Percentiles rank a stretch among this genome's conserved stretches.
phyloP scores from a whole-genome alignment of 1,140 invertebrate species.

The Calephelis nemesis region DNA sequence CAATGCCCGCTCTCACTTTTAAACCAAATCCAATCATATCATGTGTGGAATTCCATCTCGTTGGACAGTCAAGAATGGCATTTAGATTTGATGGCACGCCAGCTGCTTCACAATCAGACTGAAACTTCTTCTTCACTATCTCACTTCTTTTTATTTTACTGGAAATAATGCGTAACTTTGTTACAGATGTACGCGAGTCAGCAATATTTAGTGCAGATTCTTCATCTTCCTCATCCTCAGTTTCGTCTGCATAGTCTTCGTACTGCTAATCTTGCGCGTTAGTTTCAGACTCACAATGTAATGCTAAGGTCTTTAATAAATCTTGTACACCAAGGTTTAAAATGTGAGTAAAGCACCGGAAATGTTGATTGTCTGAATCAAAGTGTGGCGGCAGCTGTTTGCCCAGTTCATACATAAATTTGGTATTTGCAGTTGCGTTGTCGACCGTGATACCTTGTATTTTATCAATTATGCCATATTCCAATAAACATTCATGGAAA shows the following conservation, averaged over 20 bases:
- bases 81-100: conserved; percentile 21
- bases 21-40: conserved; percentile 22
- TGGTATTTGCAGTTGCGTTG: conserved; percentile 28
- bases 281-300: conserved; percentile 19
- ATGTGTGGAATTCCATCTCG: conserved; percentile 23
- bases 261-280: conserved; percentile 20
- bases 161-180: conserved; percentile 41
- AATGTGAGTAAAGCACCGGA: conserved; percentile 28
- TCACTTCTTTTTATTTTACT: conserved; percentile 48
- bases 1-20: conserved; percentile 31
- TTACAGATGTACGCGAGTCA: conserved; percentile 42
- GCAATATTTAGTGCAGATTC: conserved; percentile 21
- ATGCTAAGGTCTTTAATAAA: conserved; percentile 30
- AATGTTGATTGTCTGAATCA: conserved; percentile 28
- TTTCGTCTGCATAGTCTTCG: conserved; percentile 20
- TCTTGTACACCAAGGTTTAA: conserved; percentile 28
- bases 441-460: conserved; percentile 39
- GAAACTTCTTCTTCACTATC: conserved; percentile 44
- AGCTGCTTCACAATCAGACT: conserved; percentile 41
- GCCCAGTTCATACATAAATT: conserved; percentile 27
- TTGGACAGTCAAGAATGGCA: conserved; percentile 22
- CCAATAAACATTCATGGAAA: conserved; percentile 42
- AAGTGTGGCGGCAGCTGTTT: conserved; percentile 25
- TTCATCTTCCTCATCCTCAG: conserved; percentile 23
- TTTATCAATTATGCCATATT: conserved; percentile 45